Evolutionary conservation across 2,888 invertebrate genomes (phyloP), one percentile per base, ranked within the genome.

Genomic region (Melieria omissa): DNA sequence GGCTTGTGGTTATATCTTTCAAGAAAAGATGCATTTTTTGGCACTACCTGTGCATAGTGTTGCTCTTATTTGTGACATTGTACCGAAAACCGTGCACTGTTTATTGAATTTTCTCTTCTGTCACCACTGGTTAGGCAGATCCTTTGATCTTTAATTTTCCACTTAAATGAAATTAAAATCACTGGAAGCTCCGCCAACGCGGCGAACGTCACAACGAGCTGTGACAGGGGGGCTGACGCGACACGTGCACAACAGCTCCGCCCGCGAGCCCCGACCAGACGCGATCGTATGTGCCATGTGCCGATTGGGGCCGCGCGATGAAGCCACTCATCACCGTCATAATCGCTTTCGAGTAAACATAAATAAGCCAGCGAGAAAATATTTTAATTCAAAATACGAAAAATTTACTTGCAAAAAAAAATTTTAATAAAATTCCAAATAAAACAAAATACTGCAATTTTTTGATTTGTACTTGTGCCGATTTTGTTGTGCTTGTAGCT

Each of bases 111-210:
- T 29, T 29, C 29, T 29, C 29, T 29, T 29, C 29, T 29, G 29
- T 29, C 29, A 29, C 29, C 29, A 29, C 29, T 29, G 29, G 29
- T 29, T 29, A 29, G 29, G 29, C 29, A 55, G 54, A 45, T 55
- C 63, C 63, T 75, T 85, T 85, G 85, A 85, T 85, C 85, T 85
- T 80, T 81, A 81, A 81, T 83, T 83, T 80, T 80, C 80, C 81
- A 82, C 81, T 82, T 81, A 81, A 83, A 81, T 79, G 80, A 80
- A 81, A 81, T 83, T 85, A 79, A 81, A 85, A 85, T 85, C 86
- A 85, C 84, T 29, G 29, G 29, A 29, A 29, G 29, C 29, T 29
- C 29, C 29, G 29, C 29, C 29, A 3, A 29, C 29, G 29, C 29
- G 2, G 29, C 29, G 29, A 29, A 29, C 29, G 29, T 29, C 29